Percentiles rank a stretch among this genome's conserved stretches.
Conservation (phyloP, 2,113 vertebrate species). For the human (Homo sapiens) region GRCh38 chr4:93528501-93529000, state of each 20-base stretch:
- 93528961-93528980: neutral
- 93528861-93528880: neutral
- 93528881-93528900: neutral
- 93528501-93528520: neutral
- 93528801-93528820: neutral
- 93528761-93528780: neutral
- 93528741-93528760: neutral
- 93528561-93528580: neutral
- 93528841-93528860: neutral
- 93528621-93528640: neutral
- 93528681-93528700: neutral
- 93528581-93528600: neutral
- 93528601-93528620: neutral
- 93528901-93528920: neutral
- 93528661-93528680: neutral
- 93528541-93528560: neutral
- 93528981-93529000: neutral
- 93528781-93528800: neutral
- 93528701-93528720: neutral
- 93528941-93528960: neutral
- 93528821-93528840: neutral
- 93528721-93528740: neutral
- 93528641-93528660: neutral
- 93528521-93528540: neutral
- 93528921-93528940: slow-evolving; percentile 19